phyloP scores from a whole-genome alignment of 2,113 vertebrate species.

The Aegithalos caudatus region DNA sequence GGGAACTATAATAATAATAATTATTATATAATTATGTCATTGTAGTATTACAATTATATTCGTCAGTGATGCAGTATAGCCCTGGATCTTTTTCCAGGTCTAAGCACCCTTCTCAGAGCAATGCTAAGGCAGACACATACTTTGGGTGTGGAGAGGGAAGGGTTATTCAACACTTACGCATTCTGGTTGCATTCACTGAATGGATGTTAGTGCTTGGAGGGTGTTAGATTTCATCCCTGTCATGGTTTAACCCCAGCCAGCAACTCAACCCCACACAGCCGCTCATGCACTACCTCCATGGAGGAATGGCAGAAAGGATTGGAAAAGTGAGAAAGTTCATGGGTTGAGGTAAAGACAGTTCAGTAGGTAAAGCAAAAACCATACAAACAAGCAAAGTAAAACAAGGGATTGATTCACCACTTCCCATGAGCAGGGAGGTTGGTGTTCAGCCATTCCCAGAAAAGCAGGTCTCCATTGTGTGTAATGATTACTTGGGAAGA shows the following conservation, averaged over 20 bases:
- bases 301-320: background rate
- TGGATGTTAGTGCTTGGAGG: background rate
- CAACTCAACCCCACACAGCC: background rate
- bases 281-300: fast-evolving
- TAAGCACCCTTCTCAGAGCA: background rate
- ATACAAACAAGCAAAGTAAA: background rate
- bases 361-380: background rate
- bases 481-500: background rate
- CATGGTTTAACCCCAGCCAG: background rate
- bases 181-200: background rate
- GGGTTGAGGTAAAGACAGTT: background rate
- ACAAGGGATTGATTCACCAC: background rate
- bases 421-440: background rate
- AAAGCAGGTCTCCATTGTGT: background rate
- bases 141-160: background rate
- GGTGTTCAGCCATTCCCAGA: background rate
- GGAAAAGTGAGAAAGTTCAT: background rate
- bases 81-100: background rate
- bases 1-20: background rate
- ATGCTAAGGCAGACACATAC: background rate
- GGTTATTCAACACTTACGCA: background rate
- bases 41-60: background rate
- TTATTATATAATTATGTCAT: background rate
- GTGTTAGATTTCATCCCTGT: background rate
- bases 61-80: background rate